A percentile compares a stretch with the other conserved stretches of the same genome.
phyloP scores from a whole-genome alignment of 2,888 invertebrate species.

The Ptychoptera contaminata region DNA sequence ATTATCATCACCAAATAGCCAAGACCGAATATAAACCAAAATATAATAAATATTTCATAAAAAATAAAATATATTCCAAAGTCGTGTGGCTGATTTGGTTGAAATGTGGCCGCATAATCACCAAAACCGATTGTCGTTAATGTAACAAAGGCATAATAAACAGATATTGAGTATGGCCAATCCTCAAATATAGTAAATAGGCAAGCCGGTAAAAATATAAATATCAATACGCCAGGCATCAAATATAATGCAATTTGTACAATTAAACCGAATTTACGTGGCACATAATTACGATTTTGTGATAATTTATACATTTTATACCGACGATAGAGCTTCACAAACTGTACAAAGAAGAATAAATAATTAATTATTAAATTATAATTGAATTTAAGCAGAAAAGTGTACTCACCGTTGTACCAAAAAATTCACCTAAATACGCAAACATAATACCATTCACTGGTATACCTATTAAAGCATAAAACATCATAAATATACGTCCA shows the following conservation, averaged over 20 bases:
- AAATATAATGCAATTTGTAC: conserved; percentile 69
- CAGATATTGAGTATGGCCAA: conserved; percentile 70
- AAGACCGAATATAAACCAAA: conserved; percentile 84
- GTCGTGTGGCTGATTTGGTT: conserved; percentile 23
- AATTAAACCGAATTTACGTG: conserved; percentile 53
- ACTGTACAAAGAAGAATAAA: conserved; percentile 34
- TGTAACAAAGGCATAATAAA: conserved; percentile 79
- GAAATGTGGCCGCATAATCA: conserved; percentile 65
- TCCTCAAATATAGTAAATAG: conserved; percentile 71
- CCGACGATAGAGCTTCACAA: conserved; percentile 60
- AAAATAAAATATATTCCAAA: conserved; percentile 45
- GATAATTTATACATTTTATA: conserved; percentile 55
- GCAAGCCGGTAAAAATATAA: conserved; percentile 72
- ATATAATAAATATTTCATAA: conserved; percentile 66
- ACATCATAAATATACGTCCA: conserved; percentile 71
- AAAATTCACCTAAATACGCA: conserved; percentile 71
- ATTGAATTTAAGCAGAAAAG: neutral
- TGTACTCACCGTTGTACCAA: conserved; percentile 54
- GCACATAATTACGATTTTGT: conserved; percentile 43
- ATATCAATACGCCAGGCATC: conserved; percentile 77
- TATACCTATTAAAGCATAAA: conserved; percentile 67
- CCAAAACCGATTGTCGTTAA: conserved; percentile 84
- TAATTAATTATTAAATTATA: too few species aligned
- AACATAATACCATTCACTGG: conserved; percentile 42
- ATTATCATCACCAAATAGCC: conserved; percentile 84